phyloP scores from a whole-genome alignment of 2,113 vertebrate genomes.

The Sardina pilchardus region DNA sequence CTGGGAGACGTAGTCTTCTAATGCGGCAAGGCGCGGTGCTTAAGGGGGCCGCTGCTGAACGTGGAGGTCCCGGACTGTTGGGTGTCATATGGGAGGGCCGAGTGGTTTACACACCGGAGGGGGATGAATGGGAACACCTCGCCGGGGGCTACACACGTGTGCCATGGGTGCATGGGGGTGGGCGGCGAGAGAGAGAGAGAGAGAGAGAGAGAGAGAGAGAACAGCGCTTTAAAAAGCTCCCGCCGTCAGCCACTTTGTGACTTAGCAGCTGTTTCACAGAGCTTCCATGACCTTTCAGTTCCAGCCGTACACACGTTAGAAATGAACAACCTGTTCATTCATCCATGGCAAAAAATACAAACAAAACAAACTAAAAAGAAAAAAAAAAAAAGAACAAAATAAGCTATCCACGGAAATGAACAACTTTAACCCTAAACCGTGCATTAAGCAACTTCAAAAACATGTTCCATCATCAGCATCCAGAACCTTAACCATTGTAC shows the following conservation, averaged over 20 bases:
- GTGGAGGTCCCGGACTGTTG: neutral
- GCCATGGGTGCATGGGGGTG: conserved; percentile 17
- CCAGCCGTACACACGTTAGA: neutral
- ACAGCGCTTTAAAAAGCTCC: neutral
- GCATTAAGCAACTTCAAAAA: conserved; percentile 15
- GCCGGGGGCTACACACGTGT: neutral
- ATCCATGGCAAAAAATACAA: neutral
- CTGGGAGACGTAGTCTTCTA: neutral
- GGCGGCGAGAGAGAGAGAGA: conserved; percentile 6
- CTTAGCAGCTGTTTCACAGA: neutral
- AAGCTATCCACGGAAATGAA: conserved; percentile 23
- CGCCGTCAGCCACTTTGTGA: neutral
- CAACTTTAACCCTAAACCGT: neutral
- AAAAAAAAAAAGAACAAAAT: neutral
- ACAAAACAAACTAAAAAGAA: neutral
- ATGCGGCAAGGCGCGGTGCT: neutral
- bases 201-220: neutral
- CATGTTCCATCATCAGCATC: conserved; percentile 39
- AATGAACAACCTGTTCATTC: neutral
- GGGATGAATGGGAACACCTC: neutral
- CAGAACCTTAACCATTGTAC: conserved; percentile 28
- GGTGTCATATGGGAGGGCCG: neutral
- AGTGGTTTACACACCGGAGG: neutral
- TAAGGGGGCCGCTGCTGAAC: neutral
- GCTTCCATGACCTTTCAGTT: neutral